phyloP scores from a whole-genome alignment of 30 jellyfish, hydroid and myxozoan genomes.

The Hydractinia echinata region DNA sequence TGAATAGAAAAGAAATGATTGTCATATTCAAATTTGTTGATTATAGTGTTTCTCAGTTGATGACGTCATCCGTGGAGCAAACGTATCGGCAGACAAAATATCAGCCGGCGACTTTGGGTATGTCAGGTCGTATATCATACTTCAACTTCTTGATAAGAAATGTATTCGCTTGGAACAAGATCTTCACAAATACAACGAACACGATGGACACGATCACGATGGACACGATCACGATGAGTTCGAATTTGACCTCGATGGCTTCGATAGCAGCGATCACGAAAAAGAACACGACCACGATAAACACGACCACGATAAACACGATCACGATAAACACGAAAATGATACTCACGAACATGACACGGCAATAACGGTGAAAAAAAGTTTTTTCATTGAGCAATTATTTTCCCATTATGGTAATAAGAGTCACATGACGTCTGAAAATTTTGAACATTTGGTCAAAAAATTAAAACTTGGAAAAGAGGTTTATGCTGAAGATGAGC shows the following conservation, averaged over 20 bases:
- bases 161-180: slow-evolving; percentile 51
- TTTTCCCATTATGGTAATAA: slow-evolving; percentile 56
- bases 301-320: slow-evolving; percentile 31
- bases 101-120: slow-evolving; percentile 27
- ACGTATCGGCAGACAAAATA: slow-evolving; percentile 33
- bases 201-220: slow-evolving; percentile 39
- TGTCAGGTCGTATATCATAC: slow-evolving; percentile 35
- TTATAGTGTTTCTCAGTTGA: slow-evolving; percentile 70
- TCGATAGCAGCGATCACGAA: slow-evolving; percentile 45
- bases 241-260: slow-evolving; percentile 36
- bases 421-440: slow-evolving; percentile 42
- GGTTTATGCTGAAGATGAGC: slow-evolving; percentile 4
- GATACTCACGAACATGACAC: not conserved
- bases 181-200: slow-evolving; percentile 10
- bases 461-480: slow-evolving; percentile 56
- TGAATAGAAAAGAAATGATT: not conserved
- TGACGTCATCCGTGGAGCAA: slow-evolving; percentile 46
- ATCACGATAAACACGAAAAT: not conserved
- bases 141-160: slow-evolving; percentile 42
- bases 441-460: slow-evolving; percentile 49
- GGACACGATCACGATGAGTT: slow-evolving; percentile 33
- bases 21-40: not conserved
- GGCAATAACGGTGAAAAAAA: not conserved
- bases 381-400: not conserved
- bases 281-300: slow-evolving; percentile 40